phyloP scores from a whole-genome alignment of 2,888 invertebrate species.

The Plutella xylostella region DNA sequence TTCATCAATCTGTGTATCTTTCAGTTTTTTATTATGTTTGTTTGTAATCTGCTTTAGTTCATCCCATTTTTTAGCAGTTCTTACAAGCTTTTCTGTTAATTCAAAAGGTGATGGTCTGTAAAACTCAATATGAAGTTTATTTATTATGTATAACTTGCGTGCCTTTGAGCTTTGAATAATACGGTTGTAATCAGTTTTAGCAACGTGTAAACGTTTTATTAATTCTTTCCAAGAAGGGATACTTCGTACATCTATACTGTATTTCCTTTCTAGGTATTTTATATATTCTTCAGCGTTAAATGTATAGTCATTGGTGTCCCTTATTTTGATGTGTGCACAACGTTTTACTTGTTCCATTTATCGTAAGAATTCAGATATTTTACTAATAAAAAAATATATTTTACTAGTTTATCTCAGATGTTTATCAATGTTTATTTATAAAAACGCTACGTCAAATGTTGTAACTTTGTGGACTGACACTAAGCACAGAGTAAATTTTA shows the following conservation, averaged over 20 bases:
- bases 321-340: conserved; percentile 32
- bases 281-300: conserved; percentile 35
- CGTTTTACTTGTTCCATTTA: no score
- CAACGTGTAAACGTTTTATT: conserved; percentile 31
- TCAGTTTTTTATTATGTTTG: neutral
- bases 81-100: conserved; percentile 33
- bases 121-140: conserved; percentile 36
- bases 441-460: no score
- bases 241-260: conserved; percentile 36
- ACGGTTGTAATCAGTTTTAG: conserved; percentile 29
- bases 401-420: no score
- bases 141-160: conserved; percentile 39
- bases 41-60: conserved; percentile 15
- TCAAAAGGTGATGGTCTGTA: conserved; percentile 43
- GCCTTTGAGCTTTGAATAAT: conserved; percentile 31
- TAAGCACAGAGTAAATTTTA: no score
- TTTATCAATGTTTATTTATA: no score
- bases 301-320: conserved; percentile 26
- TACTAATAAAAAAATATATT: no score
- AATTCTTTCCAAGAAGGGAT: conserved; percentile 41
- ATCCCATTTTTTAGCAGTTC: conserved; percentile 41
- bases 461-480: no score
- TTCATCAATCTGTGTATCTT: no score
- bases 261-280: conserved; percentile 33
- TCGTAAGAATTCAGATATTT: no score